A percentile compares a stretch with the other conserved stretches of the same genome.
phyloP scores from a whole-genome alignment of 2,113 vertebrate genomes.

The Pleuronectes platessa region DNA sequence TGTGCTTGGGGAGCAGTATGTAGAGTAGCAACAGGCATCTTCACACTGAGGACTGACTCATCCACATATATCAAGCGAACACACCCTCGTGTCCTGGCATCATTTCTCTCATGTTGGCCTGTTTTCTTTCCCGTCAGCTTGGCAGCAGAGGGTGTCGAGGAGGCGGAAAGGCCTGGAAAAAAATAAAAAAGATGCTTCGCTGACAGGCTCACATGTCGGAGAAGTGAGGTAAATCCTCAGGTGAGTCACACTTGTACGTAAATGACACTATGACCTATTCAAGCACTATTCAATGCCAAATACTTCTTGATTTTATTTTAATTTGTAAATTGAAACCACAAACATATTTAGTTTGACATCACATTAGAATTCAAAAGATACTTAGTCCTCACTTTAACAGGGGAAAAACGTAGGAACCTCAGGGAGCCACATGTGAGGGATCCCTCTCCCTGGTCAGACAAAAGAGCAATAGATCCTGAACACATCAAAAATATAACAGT shows the following conservation, averaged over 20 bases:
- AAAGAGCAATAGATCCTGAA: too few relatives aligned
- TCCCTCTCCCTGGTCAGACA: too few relatives aligned
- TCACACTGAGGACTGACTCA: slow-evolving; percentile 60
- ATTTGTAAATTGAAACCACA: too few relatives aligned
- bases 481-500: too few relatives aligned
- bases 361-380: too few relatives aligned
- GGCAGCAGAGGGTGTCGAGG: slow-evolving; percentile 51
- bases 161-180: slow-evolving; percentile 48
- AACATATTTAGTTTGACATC: too few relatives aligned
- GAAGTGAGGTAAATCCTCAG: slow-evolving; percentile 54
- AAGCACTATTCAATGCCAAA: neutral
- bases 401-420: too few relatives aligned
- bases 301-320: neutral
- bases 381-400: too few relatives aligned
- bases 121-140: slow-evolving; percentile 66
- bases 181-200: slow-evolving; percentile 41
- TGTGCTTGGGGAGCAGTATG: neutral
- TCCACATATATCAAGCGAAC: slow-evolving; percentile 62
- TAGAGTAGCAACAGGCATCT: slow-evolving; percentile 45
- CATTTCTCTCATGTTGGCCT: slow-evolving; percentile 62
- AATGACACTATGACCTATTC: neutral
- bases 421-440: too few relatives aligned
- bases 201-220: slow-evolving; percentile 46
- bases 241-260: slow-evolving; percentile 55
- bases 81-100: slow-evolving; percentile 55